Conservation (phyloP, 2,797 vertebrate genomes). For the Moxostoma hubbsi region DNA sequence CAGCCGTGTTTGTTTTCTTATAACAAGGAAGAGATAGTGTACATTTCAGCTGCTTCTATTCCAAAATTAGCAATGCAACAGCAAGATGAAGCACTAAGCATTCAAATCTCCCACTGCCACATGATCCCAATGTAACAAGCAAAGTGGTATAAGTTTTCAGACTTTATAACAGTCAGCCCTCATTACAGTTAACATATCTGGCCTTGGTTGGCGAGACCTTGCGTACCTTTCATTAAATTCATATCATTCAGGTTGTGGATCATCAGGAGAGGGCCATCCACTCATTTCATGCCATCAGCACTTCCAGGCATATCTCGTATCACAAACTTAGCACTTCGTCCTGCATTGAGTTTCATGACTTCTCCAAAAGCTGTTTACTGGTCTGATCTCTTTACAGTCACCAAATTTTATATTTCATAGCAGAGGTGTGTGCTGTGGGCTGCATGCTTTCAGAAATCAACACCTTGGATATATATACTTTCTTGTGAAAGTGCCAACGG, state of each 20-base stretch:
- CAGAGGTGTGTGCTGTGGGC: conserved; percentile 72
- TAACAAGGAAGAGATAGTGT: conserved; percentile 19
- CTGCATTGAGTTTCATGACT: conserved; percentile 78
- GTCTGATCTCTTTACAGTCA: conserved; percentile 79
- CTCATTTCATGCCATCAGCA: conserved; percentile 71
- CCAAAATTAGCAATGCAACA: conserved; percentile 42
- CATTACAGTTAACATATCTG: conserved; percentile 33
- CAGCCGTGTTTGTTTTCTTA: background rate
- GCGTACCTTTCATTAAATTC: conserved; percentile 66
- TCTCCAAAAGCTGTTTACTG: conserved; percentile 79
- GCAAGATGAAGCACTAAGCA: conserved; percentile 38
- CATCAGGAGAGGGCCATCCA: conserved; percentile 58
- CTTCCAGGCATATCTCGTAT: conserved; percentile 74
- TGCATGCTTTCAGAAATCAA: conserved; percentile 82
- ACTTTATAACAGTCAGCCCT: conserved; percentile 53
- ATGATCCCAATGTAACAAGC: conserved; percentile 56
- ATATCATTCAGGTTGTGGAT: conserved; percentile 57
- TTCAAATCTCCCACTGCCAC: conserved; percentile 43
- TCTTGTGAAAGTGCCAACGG: conserved; percentile 66
- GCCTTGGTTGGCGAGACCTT: conserved; percentile 6
- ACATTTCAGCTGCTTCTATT: conserved; percentile 30
- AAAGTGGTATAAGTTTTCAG: conserved; percentile 42
- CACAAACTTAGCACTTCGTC: conserved; percentile 76
- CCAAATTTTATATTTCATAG: conserved; percentile 78
- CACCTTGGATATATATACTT: conserved; percentile 79